These are phyloP conservation scores for Apamea anceps DNA, from an alignment of 2,888 invertebrate species.

Conservation along the genomic window DNA sequence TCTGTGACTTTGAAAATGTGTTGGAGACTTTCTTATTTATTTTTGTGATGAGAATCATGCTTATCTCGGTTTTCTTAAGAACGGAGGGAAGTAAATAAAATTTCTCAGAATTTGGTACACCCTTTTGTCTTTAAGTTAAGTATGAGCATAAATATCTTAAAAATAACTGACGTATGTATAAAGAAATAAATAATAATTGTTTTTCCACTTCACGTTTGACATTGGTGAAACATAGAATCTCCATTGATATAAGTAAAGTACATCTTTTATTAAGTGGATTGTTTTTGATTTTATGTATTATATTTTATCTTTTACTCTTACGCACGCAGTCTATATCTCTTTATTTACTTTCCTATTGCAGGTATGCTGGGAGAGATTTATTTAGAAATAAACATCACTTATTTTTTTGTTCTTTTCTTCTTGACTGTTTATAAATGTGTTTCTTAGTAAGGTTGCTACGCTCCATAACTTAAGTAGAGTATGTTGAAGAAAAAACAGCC, in stretches of 20 bases:
- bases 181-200: background rate
- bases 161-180: background rate
- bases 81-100: background rate
- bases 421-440: too few species aligned
- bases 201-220: background rate
- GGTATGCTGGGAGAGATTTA: too few species aligned
- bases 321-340: background rate
- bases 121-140: background rate
- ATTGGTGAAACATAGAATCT: background rate
- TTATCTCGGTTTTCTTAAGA: background rate
- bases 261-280: background rate
- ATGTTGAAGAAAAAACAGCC: too few species aligned
- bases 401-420: too few species aligned
- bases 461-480: too few species aligned
- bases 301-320: background rate
- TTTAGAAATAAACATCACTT: too few species aligned
- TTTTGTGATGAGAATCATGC: background rate
- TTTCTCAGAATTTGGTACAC: background rate
- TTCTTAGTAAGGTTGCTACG: too few species aligned
- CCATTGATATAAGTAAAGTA: background rate
- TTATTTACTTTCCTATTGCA: too few species aligned
- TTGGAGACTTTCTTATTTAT: background rate
- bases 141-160: background rate
- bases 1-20: conserved; percentile 9
- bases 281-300: background rate